These are phyloP conservation scores for Lysiphlebus fabarum DNA, from an alignment of 1,140 invertebrate genomes.

Conservation along the genomic window DNA sequence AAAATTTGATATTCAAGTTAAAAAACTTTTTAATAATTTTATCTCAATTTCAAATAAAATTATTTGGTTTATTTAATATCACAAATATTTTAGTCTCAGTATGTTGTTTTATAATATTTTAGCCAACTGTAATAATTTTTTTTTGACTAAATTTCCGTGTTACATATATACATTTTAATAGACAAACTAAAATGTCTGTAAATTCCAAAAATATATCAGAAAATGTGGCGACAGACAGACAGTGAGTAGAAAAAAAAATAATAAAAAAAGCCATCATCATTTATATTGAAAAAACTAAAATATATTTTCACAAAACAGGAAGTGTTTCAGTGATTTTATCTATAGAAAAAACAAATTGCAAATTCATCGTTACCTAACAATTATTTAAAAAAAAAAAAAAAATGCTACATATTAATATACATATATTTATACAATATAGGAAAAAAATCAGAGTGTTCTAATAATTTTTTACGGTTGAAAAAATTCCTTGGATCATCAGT, in stretches of 20 bases:
- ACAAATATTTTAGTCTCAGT: too few species aligned
- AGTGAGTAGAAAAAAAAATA: too few species aligned
- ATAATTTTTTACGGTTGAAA: constrained; percentile 24
- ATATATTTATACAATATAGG: too few species aligned
- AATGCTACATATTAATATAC: neutral
- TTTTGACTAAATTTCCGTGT: neutral
- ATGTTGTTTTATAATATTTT: too few species aligned
- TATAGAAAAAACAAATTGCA: constrained; percentile 43
- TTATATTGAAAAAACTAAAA: constrained; percentile 7
- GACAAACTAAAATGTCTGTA: constrained; percentile 16
- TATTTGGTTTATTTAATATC: too few species aligned
- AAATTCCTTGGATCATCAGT: constrained; percentile 24
- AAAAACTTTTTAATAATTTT: too few species aligned
- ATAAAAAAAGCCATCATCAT: too few species aligned
- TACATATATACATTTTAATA: neutral
- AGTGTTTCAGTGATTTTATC: constrained; percentile 17
- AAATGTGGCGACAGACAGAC: neutral
- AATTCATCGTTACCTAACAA: constrained; percentile 42
- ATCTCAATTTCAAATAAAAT: too few species aligned
- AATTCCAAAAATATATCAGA: constrained; percentile 23
- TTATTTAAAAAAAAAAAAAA: constrained; percentile 32
- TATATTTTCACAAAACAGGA: constrained; percentile 16
- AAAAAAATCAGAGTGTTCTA: neutral
- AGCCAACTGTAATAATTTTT: neutral
- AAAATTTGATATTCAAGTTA: too few species aligned